These are phyloP conservation scores for Hipparchia sbordonii DNA, from an alignment of 2,888 invertebrate genomes.

Conservation along the genomic window DNA sequence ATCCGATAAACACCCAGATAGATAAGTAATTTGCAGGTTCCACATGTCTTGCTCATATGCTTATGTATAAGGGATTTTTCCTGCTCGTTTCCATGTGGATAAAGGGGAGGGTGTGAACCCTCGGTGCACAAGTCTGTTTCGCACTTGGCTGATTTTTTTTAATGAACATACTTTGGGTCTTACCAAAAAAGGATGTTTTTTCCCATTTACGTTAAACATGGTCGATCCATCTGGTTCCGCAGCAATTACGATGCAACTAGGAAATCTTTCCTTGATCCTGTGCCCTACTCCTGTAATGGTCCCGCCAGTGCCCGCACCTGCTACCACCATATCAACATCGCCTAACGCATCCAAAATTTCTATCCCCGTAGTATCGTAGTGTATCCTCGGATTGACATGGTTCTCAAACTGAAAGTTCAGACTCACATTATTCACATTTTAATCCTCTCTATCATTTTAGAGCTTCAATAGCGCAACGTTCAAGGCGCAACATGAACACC, in stretches of 20 bases:
- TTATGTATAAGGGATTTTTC: too few relatives aligned
- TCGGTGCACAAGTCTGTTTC: too few relatives aligned
- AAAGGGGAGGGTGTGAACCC: too few relatives aligned
- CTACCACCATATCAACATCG: slow-evolving; percentile 90
- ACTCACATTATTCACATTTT: background rate
- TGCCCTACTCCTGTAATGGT: slow-evolving; percentile 94
- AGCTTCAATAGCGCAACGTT: too few relatives aligned
- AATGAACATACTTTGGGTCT: slow-evolving; percentile 15
- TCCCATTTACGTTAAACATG: slow-evolving; percentile 45
- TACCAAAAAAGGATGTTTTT: slow-evolving; percentile 49
- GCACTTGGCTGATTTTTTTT: background rate
- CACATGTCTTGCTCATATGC: too few relatives aligned
- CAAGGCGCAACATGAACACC: too few relatives aligned
- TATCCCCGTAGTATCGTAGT: slow-evolving; percentile 95
- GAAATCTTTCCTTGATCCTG: slow-evolving; percentile 90
- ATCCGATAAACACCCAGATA: too few relatives aligned
- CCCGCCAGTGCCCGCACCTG: slow-evolving; percentile 95
- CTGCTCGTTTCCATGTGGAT: too few relatives aligned
- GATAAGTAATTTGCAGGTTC: too few relatives aligned
- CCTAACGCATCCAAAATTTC: slow-evolving; percentile 89
- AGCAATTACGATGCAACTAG: slow-evolving; percentile 88
- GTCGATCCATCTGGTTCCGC: slow-evolving; percentile 94
- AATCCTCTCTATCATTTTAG: too few relatives aligned
- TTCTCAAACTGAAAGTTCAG: slow-evolving; percentile 88
- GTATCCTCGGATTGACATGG: slow-evolving; percentile 94